These are phyloP conservation scores for Linurgus olivaceus DNA, from an alignment of 2,797 vertebrate genomes.

Conservation along the genomic window DNA sequence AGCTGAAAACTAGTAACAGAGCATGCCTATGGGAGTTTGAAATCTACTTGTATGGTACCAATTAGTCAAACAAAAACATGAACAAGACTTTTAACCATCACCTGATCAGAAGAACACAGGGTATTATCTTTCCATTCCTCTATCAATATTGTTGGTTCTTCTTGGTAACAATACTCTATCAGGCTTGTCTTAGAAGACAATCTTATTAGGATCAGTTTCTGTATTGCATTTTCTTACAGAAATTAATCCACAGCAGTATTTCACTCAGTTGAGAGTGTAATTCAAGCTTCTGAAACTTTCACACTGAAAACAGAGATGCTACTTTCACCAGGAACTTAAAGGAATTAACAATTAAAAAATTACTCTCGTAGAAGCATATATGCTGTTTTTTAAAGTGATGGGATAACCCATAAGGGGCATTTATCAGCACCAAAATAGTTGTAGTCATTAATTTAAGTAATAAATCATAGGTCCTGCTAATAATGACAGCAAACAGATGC, in stretches of 20 bases:
- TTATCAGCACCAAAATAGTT: slow-evolving; percentile 77
- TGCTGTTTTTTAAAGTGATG: slow-evolving; percentile 75
- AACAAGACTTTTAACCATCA: not conserved
- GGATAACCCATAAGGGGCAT: slow-evolving; percentile 72
- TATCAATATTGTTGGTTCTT: not conserved
- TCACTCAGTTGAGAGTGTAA: slow-evolving; percentile 39
- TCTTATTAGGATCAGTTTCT: not conserved
- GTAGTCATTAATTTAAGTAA: slow-evolving; percentile 78
- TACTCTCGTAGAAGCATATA: slow-evolving; percentile 52
- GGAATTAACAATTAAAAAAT: slow-evolving; percentile 73
- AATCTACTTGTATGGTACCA: not conserved
- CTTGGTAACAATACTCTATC: not conserved
- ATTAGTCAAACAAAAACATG: not conserved
- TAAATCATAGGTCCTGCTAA: slow-evolving; percentile 77
- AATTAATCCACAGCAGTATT: slow-evolving; percentile 1
- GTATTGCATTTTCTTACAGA: not conserved
- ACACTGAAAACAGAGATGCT: slow-evolving; percentile 25
- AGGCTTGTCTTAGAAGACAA: not conserved
- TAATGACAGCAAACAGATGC: slow-evolving; percentile 80
- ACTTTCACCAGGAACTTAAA: slow-evolving; percentile 62
- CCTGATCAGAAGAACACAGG: not conserved
- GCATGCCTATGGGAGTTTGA: not conserved
- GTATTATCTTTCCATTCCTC: not conserved
- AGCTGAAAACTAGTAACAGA: not conserved
- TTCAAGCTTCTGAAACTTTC: slow-evolving; percentile 52